phyloP scores from a whole-genome alignment of 2,888 invertebrate species.

The Drosophila yooni region DNA sequence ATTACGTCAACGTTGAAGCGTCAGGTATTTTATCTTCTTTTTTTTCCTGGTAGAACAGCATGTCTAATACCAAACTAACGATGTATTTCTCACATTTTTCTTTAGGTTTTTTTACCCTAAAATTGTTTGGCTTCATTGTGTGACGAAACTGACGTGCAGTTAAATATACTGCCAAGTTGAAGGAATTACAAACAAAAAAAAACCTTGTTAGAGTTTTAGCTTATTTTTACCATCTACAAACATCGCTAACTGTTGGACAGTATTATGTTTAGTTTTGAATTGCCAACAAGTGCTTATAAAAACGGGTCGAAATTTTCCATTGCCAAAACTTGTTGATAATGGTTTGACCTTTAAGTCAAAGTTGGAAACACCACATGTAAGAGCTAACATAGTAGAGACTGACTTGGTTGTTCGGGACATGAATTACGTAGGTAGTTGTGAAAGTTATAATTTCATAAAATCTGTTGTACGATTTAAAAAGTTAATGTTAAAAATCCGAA shows the following conservation, averaged over 20 bases:
- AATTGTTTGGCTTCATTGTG: conserved; percentile 64
- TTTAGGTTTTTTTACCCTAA: conserved; percentile 28
- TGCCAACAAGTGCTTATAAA: not conserved
- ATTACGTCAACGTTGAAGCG: conserved; percentile 65
- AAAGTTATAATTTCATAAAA: not conserved
- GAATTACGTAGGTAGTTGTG: not conserved
- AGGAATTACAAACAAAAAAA: not conserved
- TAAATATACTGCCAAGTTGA: not conserved
- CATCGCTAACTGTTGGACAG: not conserved
- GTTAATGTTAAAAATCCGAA: not conserved
- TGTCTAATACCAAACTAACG: conserved; percentile 51
- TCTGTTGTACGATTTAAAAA: not conserved
- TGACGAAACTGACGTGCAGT: conserved; percentile 2
- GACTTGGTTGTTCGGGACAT: not conserved
- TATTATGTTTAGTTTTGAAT: not conserved
- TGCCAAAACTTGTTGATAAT: not conserved
- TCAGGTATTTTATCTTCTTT: conserved; percentile 41
- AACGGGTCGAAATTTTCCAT: not conserved
- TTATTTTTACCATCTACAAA: not conserved
- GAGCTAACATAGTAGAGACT: not conserved
- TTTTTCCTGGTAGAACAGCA: conserved; percentile 1
- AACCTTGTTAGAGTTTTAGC: not conserved
- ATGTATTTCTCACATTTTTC: conserved; percentile 41
- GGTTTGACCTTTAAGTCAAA: not conserved
- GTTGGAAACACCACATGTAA: not conserved